A percentile compares a stretch with the other conserved stretches of the same genome.
Evolutionary conservation across 2,797 vertebrate species (phyloP).

Genomic region (Syngnathus acus): DNA sequence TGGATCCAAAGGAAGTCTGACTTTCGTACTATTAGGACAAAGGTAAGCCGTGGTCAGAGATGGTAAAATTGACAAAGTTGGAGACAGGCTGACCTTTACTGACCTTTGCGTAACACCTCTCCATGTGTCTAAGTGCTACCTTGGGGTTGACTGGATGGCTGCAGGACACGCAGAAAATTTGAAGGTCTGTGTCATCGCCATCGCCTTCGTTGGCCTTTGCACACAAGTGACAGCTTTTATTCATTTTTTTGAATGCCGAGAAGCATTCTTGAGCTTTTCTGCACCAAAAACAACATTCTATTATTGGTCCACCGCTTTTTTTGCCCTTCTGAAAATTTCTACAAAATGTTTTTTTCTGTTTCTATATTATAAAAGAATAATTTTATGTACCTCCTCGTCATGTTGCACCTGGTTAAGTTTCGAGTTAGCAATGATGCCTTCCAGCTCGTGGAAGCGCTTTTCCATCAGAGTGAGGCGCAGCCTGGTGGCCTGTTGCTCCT

Average conservation of each 20-base stretch:
- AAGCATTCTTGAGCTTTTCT: too few species aligned
- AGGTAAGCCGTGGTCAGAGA: neutral
- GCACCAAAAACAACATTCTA: too few species aligned
- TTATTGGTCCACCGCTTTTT: too few species aligned
- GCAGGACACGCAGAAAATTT: slow-evolving; percentile 94
- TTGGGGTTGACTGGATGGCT: slow-evolving; percentile 91
- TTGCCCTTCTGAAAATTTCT: neutral
- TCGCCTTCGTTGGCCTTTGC: slow-evolving; percentile 84
- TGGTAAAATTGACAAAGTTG: neutral
- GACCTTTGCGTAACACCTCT: slow-evolving; percentile 94
- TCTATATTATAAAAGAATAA: neutral
- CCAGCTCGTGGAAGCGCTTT: slow-evolving; percentile 87
- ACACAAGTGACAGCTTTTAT: neutral
- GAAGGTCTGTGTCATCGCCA: slow-evolving; percentile 87
- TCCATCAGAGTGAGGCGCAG: slow-evolving; percentile 91
- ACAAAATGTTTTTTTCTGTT: neutral
- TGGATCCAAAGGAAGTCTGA: slow-evolving; percentile 92
- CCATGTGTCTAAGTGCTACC: slow-evolving; percentile 89
- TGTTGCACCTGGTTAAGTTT: slow-evolving; percentile 87
- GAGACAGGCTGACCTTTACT: neutral
- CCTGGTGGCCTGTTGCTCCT: slow-evolving; percentile 86
- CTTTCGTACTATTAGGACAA: slow-evolving; percentile 79
- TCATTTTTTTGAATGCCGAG: neutral
- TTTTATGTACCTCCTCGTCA: slow-evolving; percentile 80
- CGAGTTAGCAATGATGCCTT: slow-evolving; percentile 85